Evolutionary conservation across 1,140 invertebrate species (phyloP).

Genomic region (Stegodyphus mimosarum): DNA sequence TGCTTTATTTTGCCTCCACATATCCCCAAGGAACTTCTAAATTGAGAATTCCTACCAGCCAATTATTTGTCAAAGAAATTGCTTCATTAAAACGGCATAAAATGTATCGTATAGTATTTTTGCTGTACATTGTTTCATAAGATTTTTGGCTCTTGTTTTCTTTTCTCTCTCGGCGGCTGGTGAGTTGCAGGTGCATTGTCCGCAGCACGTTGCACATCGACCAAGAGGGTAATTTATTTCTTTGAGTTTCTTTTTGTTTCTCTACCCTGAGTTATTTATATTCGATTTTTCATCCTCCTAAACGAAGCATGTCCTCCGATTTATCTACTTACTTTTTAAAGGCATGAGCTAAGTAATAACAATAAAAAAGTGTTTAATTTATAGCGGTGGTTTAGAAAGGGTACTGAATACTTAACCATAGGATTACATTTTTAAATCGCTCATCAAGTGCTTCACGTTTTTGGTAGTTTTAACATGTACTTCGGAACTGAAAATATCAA

Average conservation of each 20-base stretch:
- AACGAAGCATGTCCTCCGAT: too few species aligned
- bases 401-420: too few species aligned
- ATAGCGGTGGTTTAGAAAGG: too few species aligned
- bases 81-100: slow-evolving; percentile 55
- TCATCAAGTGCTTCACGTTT: too few species aligned
- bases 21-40: slow-evolving; percentile 35
- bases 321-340: too few species aligned
- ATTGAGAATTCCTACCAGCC: slow-evolving; percentile 42
- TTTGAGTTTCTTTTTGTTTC: slow-evolving; percentile 2
- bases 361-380: too few species aligned
- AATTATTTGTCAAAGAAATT: slow-evolving; percentile 57
- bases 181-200: not conserved
- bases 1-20: slow-evolving; percentile 45
- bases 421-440: too few species aligned
- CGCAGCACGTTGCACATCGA: not conserved
- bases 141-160: slow-evolving; percentile 2
- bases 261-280: not conserved
- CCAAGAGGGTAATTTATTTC: slow-evolving; percentile 13
- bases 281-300: slow-evolving; percentile 27
- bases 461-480: too few species aligned
- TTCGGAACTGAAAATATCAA: too few species aligned
- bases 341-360: too few species aligned
- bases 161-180: not conserved
- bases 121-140: slow-evolving; percentile 22
- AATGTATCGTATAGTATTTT: not conserved